A percentile compares a stretch with the other conserved stretches of the same genome.
phyloP scores from a whole-genome alignment of 2,888 invertebrate genomes.

The Myopa tessellatipennis region DNA sequence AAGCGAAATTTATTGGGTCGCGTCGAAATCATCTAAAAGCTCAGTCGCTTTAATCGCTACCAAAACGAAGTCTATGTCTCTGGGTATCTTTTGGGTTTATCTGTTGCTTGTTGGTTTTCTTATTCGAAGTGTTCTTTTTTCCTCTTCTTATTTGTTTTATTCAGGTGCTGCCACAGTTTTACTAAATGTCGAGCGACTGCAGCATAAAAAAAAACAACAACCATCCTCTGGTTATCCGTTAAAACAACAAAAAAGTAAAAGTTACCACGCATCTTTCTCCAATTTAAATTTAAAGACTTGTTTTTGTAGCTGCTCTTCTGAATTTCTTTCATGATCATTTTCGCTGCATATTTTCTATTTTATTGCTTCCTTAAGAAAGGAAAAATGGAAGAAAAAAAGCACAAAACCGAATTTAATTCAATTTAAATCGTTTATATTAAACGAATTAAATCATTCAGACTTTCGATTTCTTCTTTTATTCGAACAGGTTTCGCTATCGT shows the following conservation, averaged over 20 bases:
- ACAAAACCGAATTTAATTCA: neutral
- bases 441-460: neutral
- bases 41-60: no score
- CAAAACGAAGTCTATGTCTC: neutral
- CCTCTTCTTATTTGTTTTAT: no score
- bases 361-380: neutral
- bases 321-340: neutral
- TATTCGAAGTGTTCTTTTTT: neutral
- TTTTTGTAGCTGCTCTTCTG: slow-evolving; percentile 21
- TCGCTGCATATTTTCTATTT: neutral
- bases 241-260: slow-evolving; percentile 48
- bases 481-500: neutral
- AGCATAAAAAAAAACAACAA: neutral
- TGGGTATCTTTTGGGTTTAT: neutral
- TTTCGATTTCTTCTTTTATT: slow-evolving; percentile 25
- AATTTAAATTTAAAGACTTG: slow-evolving; percentile 26
- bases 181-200: slow-evolving; percentile 23
- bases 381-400: neutral
- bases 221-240: slow-evolving; percentile 11
- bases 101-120: slow-evolving; percentile 1
- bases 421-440: slow-evolving; percentile 8
- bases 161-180: neutral
- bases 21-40: neutral
- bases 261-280: slow-evolving; percentile 50
- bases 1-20: slow-evolving; percentile 26